Evolutionary conservation across 2,797 vertebrate species (phyloP).

Genomic region (Buphagus erythrorhynchus): DNA sequence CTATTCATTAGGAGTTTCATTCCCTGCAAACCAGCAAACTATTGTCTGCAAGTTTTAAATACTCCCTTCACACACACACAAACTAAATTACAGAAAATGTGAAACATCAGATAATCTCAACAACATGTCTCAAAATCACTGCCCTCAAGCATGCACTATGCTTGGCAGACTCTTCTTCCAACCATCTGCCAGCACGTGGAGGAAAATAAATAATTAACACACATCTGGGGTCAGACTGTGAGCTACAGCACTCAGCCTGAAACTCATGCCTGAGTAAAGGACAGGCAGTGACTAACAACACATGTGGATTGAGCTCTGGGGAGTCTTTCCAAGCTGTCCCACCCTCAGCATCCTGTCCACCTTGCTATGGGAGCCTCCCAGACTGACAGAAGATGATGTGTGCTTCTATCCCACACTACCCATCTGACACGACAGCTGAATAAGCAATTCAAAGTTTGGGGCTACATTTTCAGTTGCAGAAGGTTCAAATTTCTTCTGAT

Average conservation of each 20-base stretch:
- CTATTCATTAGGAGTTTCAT: conserved; percentile 41
- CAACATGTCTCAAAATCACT: background rate
- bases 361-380: background rate
- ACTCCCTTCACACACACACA: conserved; percentile 11
- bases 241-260: background rate
- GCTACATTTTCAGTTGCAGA: background rate
- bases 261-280: background rate
- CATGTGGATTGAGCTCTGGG: background rate
- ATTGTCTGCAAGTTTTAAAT: conserved; percentile 54
- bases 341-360: background rate
- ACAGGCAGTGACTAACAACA: background rate
- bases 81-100: background rate
- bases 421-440: background rate
- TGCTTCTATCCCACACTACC: background rate
- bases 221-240: background rate
- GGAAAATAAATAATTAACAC: conserved; percentile 2
- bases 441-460: background rate
- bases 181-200: background rate
- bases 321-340: background rate
- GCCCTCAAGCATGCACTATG: background rate
- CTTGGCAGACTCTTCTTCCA: background rate
- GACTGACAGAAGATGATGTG: background rate
- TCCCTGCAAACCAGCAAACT: conserved; percentile 45
- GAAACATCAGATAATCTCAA: conserved; percentile 23
- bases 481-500: background rate